Evolutionary conservation across 2,797 vertebrate species (phyloP).

Genomic region (Acrocephalus scirpaceus): DNA sequence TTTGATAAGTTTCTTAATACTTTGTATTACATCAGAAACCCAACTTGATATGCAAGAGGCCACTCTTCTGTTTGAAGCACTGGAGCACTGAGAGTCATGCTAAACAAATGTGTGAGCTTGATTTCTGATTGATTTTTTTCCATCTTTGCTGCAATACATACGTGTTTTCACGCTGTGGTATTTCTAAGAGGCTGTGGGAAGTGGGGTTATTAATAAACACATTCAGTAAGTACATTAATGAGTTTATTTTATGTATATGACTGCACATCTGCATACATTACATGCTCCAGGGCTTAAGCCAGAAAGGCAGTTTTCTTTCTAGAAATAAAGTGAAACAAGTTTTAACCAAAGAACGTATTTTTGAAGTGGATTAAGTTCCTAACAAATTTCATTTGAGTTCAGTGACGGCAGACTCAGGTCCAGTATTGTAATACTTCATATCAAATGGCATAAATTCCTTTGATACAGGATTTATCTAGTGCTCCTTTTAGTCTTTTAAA

Average conservation of each 20-base stretch:
- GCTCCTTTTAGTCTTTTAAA: not conserved
- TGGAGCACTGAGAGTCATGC: not conserved
- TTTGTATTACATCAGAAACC: not conserved
- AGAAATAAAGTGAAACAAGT: not conserved
- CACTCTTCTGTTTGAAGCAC: not conserved
- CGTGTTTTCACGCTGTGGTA: not conserved
- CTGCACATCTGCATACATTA: not conserved
- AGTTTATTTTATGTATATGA: not conserved
- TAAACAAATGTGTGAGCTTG: not conserved
- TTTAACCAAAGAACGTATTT: not conserved
- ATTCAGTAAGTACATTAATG: not conserved
- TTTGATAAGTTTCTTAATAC: not conserved
- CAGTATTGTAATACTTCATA: not conserved
- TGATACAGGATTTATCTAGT: not conserved
- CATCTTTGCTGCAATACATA: not conserved
- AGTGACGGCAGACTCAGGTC: not conserved
- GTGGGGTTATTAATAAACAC: not conserved
- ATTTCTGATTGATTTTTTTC: not conserved
- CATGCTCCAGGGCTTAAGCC: not conserved
- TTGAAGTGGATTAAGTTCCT: not conserved
- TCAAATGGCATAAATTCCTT: not conserved
- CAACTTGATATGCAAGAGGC: not conserved
- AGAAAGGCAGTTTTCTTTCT: not conserved
- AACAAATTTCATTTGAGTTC: not conserved
- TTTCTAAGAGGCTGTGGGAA: not conserved